Evolutionary conservation across 2,113 vertebrate genomes (phyloP), one percentile per base, ranked within the genome.

Genomic region (Heterochromis multidens): DNA sequence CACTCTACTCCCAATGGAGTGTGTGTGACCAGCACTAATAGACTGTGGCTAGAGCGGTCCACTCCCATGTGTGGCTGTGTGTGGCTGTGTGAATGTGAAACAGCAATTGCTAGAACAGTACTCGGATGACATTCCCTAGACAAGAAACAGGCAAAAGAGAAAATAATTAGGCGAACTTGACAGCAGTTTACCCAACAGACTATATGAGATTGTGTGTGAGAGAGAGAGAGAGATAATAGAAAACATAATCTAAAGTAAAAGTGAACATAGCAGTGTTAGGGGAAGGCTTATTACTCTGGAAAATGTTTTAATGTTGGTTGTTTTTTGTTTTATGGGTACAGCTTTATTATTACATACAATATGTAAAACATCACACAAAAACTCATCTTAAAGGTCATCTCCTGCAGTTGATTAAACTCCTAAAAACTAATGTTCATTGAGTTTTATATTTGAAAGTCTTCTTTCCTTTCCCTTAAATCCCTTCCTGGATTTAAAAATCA

Each of bases 41-140:
- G 88, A 82, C 74, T 89, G 90, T 19, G 43, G 82, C 74, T 33
- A 3, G 12, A 61, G 60, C 29, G 82, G 65, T 77, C 83, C 82
- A 70, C 81, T 89, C 89, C 88, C 93, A 91, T 82, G 92, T 92
- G 92, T 54, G 74, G 17, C 35, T 76, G 56, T 78, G 49, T 52
- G 80, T 78, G 59, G 80, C 79, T 85, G 82, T 84, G 72, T 46
- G 78, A 77, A 70, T 87, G 49, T 56, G 77, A 81, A 83, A 40
- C 58, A 80, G 81, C 67, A 29, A 12, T 25, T 63, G 56, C 58
- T 81, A n/a, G 29, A 70, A 83, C 79, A 65, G 7, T 19, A 2
- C 46, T 62, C 7, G 1, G 29, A 74, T 49, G 40, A 83, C 54
- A 59, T 82, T 81, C 19, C 37, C 6, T 31, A 25, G 9, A 52